A percentile compares a stretch with the other conserved stretches of the same genome.
Conservation (phyloP, 2,113 vertebrate species). For the Typhlomys cinereus region DNA sequence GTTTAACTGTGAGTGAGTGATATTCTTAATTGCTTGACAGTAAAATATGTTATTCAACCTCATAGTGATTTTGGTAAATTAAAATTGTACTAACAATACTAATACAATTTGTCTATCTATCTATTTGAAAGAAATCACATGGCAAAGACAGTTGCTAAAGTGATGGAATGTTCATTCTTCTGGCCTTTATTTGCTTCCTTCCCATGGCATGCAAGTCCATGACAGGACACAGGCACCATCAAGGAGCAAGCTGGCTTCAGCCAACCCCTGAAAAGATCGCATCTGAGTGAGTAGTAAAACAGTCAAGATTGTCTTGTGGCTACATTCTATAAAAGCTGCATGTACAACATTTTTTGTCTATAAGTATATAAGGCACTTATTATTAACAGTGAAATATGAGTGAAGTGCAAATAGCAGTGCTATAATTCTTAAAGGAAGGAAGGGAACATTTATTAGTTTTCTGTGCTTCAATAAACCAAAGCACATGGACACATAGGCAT, state of each 20-base stretch:
- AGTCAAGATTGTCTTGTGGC: conserved; percentile 34
- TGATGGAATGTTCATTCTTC: conserved; percentile 53
- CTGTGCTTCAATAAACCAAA: conserved; percentile 68
- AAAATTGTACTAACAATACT: neutral
- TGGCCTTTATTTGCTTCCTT: neutral
- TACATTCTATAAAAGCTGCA: conserved; percentile 58
- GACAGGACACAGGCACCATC: conserved; percentile 66
- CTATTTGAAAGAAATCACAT: neutral
- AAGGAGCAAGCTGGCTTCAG: conserved; percentile 8
- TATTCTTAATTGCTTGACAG: neutral
- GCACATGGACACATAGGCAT: too few species aligned
- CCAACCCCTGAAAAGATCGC: conserved; percentile 37
- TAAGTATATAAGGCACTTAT: conserved; percentile 75
- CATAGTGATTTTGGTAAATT: neutral
- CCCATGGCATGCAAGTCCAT: conserved; percentile 59
- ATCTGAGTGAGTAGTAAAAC: conserved; percentile 42
- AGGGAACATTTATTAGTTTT: conserved; percentile 68
- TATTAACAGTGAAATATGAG: conserved; percentile 79
- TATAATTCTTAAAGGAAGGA: conserved; percentile 77
- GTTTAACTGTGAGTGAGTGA: neutral
- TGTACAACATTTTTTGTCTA: conserved; percentile 65
- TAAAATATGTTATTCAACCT: neutral
- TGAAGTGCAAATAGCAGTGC: conserved; percentile 73
- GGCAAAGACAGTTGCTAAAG: conserved; percentile 69
- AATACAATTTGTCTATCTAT: conserved; percentile 1